Evolutionary conservation across 2,888 invertebrate species (phyloP).

Genomic region (Exephanes ischioxanthus): DNA sequence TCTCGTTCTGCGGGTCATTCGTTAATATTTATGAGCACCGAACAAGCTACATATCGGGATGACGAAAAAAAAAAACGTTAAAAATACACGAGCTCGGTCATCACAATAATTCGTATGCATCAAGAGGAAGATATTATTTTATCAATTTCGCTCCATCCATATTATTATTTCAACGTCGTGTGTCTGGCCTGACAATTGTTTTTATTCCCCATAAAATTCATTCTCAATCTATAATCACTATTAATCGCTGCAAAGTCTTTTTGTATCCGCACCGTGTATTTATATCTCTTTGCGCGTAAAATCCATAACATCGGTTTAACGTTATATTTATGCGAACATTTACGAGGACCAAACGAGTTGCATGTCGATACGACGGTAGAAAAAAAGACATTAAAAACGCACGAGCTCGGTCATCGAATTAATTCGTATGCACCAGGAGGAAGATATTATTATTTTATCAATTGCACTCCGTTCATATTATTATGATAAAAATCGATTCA

Average conservation of each 20-base stretch:
- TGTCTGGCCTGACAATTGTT: too few species aligned
- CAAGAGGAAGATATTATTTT: not conserved
- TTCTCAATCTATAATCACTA: too few species aligned
- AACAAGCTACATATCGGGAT: slow-evolving; percentile 43
- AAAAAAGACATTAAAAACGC: not conserved
- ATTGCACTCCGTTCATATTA: too few species aligned
- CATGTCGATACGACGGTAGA: slow-evolving; percentile 35
- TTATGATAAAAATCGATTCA: too few species aligned
- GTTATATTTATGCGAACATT: slow-evolving; percentile 34
- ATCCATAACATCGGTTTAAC: too few species aligned
- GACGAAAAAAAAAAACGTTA: not conserved
- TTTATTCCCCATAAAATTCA: too few species aligned
- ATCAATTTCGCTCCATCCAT: too few species aligned
- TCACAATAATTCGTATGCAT: slow-evolving; percentile 31
- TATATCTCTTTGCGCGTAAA: too few species aligned
- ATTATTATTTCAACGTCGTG: too few species aligned
- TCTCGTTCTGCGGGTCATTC: slow-evolving; percentile 3
- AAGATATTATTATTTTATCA: not conserved
- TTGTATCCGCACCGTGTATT: too few species aligned
- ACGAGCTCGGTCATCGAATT: slow-evolving; percentile 1
- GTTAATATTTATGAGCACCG: slow-evolving; percentile 61
- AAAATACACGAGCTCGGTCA: not conserved
- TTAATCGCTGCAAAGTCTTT: too few species aligned
- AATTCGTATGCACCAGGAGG: slow-evolving; percentile 9
- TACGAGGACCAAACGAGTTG: slow-evolving; percentile 42